phyloP scores from a whole-genome alignment of 2,797 vertebrate species.

The Pipistrellus pipistrellus region DNA sequence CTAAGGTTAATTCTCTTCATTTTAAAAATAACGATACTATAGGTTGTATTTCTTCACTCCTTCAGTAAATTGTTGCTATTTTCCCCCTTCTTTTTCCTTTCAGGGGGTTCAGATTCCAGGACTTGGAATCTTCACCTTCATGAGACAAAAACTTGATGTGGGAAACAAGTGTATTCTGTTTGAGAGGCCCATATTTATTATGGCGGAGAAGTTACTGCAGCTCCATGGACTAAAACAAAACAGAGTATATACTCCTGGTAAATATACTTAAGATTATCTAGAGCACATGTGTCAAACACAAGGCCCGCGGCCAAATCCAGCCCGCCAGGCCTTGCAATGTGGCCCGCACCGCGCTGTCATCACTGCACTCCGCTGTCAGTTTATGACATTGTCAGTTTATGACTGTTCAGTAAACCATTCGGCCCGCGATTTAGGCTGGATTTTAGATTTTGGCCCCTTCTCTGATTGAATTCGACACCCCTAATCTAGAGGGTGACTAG shows the following conservation, averaged over 20 bases:
- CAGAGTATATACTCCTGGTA: conserved; percentile 89
- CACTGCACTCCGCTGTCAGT: too few species aligned
- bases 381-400: too few species aligned
- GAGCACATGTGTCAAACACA: too few species aligned
- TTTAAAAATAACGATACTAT: not conserved
- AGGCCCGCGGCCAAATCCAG: too few species aligned
- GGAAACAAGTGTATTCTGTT: conserved; percentile 86
- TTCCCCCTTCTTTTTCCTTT: conserved; percentile 32
- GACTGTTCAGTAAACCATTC: too few species aligned
- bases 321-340: too few species aligned
- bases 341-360: too few species aligned
- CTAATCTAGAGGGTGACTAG: not conserved
- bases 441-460: too few species aligned
- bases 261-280: conserved; percentile 63
- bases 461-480: too few species aligned
- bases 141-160: conserved; percentile 88
- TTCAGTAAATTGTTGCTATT: not conserved
- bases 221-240: conserved; percentile 88
- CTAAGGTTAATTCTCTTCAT: not conserved
- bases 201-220: conserved; percentile 90
- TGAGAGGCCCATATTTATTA: conserved; percentile 90
- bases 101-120: conserved; percentile 91
- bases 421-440: too few species aligned
- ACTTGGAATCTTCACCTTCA: conserved; percentile 92
- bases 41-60: not conserved